These are phyloP conservation scores for Labeo rohita DNA, from an alignment of 2,113 vertebrate species.

Conservation along the genomic window DNA sequence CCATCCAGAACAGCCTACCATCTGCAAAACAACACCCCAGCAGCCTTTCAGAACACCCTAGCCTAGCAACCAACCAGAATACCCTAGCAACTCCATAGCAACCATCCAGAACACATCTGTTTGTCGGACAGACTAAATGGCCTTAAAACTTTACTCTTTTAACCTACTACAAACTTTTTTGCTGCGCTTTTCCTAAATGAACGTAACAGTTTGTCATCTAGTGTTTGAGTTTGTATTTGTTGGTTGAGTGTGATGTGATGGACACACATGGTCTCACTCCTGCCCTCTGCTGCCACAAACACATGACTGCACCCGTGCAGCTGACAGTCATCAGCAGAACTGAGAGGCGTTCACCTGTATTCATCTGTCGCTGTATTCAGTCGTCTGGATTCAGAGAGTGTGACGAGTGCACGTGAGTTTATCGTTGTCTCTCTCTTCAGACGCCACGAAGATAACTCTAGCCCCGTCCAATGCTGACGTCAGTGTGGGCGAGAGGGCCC, in stretches of 20 bases:
- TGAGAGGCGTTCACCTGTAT: not conserved
- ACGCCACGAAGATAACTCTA: constrained; percentile 92
- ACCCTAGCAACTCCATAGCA: not conserved
- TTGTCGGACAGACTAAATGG: not conserved
- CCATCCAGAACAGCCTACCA: too few relatives aligned
- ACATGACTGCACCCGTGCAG: too few relatives aligned
- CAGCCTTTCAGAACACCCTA: too few relatives aligned
- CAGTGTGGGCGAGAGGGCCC: constrained; percentile 85
- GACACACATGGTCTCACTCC: not conserved
- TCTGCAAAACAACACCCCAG: too few relatives aligned
- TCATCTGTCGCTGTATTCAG: too few relatives aligned
- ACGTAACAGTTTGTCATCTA: not conserved
- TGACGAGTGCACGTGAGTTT: too few relatives aligned
- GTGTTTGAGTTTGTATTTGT: too few relatives aligned
- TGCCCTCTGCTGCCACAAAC: not conserved
- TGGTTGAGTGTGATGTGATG: too few relatives aligned
- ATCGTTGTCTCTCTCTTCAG: constrained; percentile 66
- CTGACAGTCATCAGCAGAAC: not conserved
- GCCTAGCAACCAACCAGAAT: too few relatives aligned
- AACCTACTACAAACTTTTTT: too few relatives aligned
- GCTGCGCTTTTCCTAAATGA: too few relatives aligned
- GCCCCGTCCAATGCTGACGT: constrained; percentile 88
- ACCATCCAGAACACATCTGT: not conserved
- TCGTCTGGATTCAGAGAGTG: not conserved
- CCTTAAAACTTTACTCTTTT: not conserved